phyloP scores from a whole-genome alignment of 2,113 vertebrate species.

The Centropristis striata region DNA sequence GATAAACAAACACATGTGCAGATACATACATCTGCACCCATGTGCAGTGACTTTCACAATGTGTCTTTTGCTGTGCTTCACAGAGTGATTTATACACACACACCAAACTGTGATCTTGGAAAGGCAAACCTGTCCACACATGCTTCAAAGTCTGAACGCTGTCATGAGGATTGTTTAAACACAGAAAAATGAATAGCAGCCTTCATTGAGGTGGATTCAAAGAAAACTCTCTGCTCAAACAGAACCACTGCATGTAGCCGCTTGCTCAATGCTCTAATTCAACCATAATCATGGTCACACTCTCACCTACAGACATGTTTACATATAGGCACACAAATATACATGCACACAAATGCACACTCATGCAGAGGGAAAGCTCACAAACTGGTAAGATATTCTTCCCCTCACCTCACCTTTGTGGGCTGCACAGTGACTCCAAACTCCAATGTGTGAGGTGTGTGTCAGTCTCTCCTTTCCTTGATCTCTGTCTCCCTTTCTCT shows the following conservation, averaged over 20 bases:
- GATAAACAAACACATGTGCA: conserved; percentile 36
- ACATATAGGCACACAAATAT: conserved; percentile 23
- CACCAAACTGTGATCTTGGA: conserved; percentile 64
- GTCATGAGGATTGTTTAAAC: conserved; percentile 44
- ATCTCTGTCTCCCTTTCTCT: conserved; percentile 66
- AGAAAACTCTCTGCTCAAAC: conserved; percentile 43
- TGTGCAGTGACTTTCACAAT: conserved; percentile 35
- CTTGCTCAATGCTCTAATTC: conserved; percentile 50
- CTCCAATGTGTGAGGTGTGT: conserved; percentile 74
- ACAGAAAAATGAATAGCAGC: conserved; percentile 61
- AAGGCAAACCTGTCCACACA: conserved; percentile 70
- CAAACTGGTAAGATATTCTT: conserved; percentile 45
- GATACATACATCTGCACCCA: conserved; percentile 28
- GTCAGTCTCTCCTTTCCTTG: conserved; percentile 69
- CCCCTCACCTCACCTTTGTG: conserved; percentile 78
- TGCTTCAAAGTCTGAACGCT: conserved; percentile 57
- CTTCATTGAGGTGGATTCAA: conserved; percentile 50
- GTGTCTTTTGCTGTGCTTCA: conserved; percentile 44
- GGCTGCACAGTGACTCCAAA: conserved; percentile 77
- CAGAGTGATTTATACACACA: conserved; percentile 63
- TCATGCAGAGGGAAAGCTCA: conserved; percentile 41
- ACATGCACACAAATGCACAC: conserved; percentile 36
- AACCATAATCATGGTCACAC: conserved; percentile 25
- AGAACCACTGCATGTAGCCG: conserved; percentile 34
- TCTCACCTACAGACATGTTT: conserved; percentile 46